phyloP scores from a whole-genome alignment of 2,797 vertebrate genomes.

The Sebastes vulpes region DNA sequence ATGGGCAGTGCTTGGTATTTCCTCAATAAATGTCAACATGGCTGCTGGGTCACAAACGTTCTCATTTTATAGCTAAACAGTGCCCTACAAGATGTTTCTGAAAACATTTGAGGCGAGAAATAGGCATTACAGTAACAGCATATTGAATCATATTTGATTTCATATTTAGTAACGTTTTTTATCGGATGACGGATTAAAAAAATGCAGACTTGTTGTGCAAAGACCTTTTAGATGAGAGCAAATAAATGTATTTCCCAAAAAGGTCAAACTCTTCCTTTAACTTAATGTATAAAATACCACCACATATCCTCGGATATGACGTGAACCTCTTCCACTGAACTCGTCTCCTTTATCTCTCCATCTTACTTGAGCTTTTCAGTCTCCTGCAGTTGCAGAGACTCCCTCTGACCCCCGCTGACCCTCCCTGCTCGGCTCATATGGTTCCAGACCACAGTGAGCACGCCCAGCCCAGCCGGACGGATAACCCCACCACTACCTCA shows the following conservation, averaged over 20 bases:
- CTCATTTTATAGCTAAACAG: too few relatives aligned
- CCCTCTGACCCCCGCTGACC: slow-evolving; percentile 40
- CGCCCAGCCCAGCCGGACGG: slow-evolving; percentile 62
- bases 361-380: slow-evolving; percentile 16
- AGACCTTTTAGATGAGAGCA: neutral
- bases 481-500: slow-evolving; percentile 73
- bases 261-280: neutral
- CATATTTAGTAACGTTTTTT: too few relatives aligned
- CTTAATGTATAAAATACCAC: neutral
- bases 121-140: too few relatives aligned
- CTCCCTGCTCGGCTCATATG: slow-evolving; percentile 34
- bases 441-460: slow-evolving; percentile 47
- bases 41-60: too few relatives aligned
- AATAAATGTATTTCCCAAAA: neutral
- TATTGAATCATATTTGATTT: too few relatives aligned
- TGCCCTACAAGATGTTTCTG: too few relatives aligned
- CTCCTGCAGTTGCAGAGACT: slow-evolving; percentile 26
- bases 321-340: neutral
- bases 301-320: neutral
- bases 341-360: slow-evolving; percentile 8
- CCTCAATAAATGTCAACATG: too few relatives aligned
- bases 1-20: too few relatives aligned
- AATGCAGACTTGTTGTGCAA: too few relatives aligned
- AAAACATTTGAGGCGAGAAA: too few relatives aligned
- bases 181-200: too few relatives aligned